phyloP scores from a whole-genome alignment of 2,888 invertebrate genomes.

The Perizoma flavofasciatum region DNA sequence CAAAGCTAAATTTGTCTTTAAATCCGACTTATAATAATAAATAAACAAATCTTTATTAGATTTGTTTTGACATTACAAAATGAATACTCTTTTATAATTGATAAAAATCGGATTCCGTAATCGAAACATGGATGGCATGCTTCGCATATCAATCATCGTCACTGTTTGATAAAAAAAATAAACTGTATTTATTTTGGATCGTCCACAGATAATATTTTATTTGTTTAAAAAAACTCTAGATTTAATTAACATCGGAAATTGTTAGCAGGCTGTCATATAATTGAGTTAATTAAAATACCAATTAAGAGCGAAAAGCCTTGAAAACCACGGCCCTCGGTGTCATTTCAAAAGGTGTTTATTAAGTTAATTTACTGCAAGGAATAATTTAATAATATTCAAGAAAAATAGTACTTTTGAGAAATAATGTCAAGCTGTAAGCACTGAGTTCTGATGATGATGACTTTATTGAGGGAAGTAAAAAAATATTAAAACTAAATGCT shows the following conservation, averaged over 20 bases:
- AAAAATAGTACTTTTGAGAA: neutral
- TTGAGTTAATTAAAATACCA: slow-evolving; percentile 20
- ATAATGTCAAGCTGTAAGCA: neutral
- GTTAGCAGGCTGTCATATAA: slow-evolving; percentile 16
- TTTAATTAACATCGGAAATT: slow-evolving; percentile 12
- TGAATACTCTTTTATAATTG: no score
- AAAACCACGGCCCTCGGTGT: slow-evolving; percentile 3
- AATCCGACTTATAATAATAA: no score
- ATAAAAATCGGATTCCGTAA: no score
- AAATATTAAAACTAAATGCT: no score
- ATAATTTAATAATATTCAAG: neutral
- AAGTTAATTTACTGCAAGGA: slow-evolving; percentile 4
- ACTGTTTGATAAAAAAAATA: no score
- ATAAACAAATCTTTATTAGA: no score
- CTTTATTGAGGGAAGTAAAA: no score
- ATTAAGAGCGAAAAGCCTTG: slow-evolving; percentile 12
- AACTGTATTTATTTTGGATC: no score
- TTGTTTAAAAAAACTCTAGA: slow-evolving; percentile 5
- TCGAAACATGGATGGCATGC: no score
- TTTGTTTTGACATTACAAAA: no score
- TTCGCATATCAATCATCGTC: no score
- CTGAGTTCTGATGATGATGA: neutral
- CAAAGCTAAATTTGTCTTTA: no score
- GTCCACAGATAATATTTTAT: neutral
- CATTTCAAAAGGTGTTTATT: slow-evolving; percentile 8